Evolutionary conservation across 2,113 vertebrate species (phyloP), one percentile per base, ranked within the genome.

Genomic region (Pluvianellus socialis): DNA sequence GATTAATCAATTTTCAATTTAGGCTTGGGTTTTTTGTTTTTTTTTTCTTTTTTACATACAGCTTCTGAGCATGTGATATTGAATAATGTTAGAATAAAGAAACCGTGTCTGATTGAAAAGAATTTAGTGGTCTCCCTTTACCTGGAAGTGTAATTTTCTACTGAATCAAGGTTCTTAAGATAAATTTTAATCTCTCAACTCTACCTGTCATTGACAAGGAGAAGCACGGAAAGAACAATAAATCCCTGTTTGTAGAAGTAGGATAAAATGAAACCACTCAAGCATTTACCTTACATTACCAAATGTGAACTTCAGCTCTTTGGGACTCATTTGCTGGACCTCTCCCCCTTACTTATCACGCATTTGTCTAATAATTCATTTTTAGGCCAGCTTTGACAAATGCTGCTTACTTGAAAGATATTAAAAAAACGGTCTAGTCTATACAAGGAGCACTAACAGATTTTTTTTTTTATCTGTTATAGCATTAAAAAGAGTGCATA

Each of bases 181-280:
- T 75, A 91, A 92, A 94, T 68, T 94, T 94, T 92, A 92, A 81
- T 94, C 91, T 96, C 80, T 96, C 73, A 89, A 27, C 28, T 89
- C 81, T 88, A 67, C 91, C 81, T 96, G 81, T 95, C 95, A 79
- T 72, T 90, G 86, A 81, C 81, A 94, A 95, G 79, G 66, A 96
- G 82, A 94, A 96, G 50, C 73, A 95, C 94, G 61, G 63, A 73
- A 85, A 95, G 47, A 94, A 84, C 38, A 88, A 96, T 94, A 96
- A 97, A 96, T 96, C 81, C 23, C 53, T 86, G 27, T 63, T 71
- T 83, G 56, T 32, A 92, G 62, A 96, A 61, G 24, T 30, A 87
- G 52, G 53, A 90, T 92, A 90, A 96, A 96, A 96, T 94, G 26
- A 96, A 97, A 92, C 42, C 27, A 26, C 59, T 94, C 86, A 84